Evolutionary conservation across 2,113 vertebrate genomes (phyloP), one percentile per base, ranked within the genome.

Genomic region (Pseudorhombus dupliciocellatus): DNA sequence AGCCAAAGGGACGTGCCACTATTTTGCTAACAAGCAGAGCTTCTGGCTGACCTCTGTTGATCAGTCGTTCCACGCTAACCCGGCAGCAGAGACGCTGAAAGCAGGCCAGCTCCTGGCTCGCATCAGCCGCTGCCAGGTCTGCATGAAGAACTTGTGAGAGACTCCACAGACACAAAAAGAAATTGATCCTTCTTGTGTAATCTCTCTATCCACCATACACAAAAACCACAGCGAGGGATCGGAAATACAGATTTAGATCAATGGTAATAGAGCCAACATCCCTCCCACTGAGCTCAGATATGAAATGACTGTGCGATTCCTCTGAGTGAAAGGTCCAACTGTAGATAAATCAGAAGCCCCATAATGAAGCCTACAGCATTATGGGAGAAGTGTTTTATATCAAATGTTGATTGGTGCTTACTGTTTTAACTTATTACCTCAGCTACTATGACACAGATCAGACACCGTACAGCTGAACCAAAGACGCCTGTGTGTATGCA

Each of bases 41-140:
- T 99, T 99, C 91, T 99, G 98, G 98, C 94, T 99, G 24, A 98
- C 95, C 3, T 95, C 97, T 0, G 71, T 95, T 0, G 95, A 98
- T 64, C 90, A 93, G 62, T 75, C 81, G 18, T 99, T 99, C 93
- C 95, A 98, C 62, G 89, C 91, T 60, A 60, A 94, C 0, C 96
- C 95, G 0, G 77, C 89, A 0, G 67, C 95, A 4, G 96, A 98
- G 84, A 99, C 97, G 0, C 95, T 99, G 46, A 99, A 99, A 89
- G 96, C 96, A 0, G 97, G 97, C 55, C 96, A 98, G 89, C 95
- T 97, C 73, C 94, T 95, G 85, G 95, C 95, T 0, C 96, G 96
- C 56, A 96, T 99, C 89, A 97, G 98, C 92, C 96, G 98, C 76
- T 99, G 98, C 86, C 98, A 99, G 91, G 98, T 99, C 81, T 99